Evolutionary conservation across 1,140 invertebrate genomes (phyloP), one percentile per base, ranked within the genome.

Genomic region (Drosophila virilis): DNA sequence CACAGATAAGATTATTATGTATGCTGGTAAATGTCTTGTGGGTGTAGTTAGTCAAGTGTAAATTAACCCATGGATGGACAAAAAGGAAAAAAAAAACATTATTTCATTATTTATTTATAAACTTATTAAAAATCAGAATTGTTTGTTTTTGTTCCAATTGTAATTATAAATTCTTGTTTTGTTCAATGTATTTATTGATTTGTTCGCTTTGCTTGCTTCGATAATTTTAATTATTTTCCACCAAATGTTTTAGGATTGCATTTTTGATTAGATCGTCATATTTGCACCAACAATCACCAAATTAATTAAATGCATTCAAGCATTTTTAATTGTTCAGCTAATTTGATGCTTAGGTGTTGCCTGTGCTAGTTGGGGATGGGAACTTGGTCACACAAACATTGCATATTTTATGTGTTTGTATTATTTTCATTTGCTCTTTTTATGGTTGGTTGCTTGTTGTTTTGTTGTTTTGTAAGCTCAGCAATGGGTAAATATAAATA

Each of bases 241-340:
- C 51, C 70, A 78, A 75, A 62, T 83, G 77, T 80, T 77, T 77
- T 72, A 51, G 65, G 43, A 82, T 68, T 77, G 83, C 69, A 88
- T 89, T 83, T 88, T 89, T 89, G 84, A 88, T 88, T 88, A 89
- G 84, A 74, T 77, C 51, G 54, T 76, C 51, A 76, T 76, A 82
- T 78, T 88, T 74, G 84, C 58, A 51, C 62, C 66, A 70, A 62
- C 77, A 89, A 89, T 89, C 74, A 80, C 67, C 74, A 89, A 88
- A 73, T 74, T 89, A 89, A 89, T 89, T 89, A 89, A 89, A 90
- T 84, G 74, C 85, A 80, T 90, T 89, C 84, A 89, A 89, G 84
- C 84, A 89, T 89, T 89, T 89, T 89, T 89, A 75, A 89, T 89
- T 89, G 85, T 64, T 86, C 74, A 80, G 85, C 77, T 84, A 89